Conservation (phyloP, 2,113 vertebrate genomes). For the Clinocottus analis region DNA sequence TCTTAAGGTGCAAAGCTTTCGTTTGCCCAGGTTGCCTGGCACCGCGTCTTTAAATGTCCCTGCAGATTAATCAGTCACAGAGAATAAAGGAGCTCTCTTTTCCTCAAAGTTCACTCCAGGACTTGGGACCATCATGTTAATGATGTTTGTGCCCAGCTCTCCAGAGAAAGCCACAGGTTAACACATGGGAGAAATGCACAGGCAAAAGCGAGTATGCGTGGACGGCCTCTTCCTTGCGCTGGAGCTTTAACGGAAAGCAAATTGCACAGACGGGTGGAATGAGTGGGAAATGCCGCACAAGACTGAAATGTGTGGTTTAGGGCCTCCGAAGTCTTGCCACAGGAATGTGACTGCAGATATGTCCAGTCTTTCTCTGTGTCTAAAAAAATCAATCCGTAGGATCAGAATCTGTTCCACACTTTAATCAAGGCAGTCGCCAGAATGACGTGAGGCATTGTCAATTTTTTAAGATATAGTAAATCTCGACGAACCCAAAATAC, state of each 20-base stretch:
- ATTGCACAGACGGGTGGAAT: neutral
- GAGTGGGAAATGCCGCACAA: slow-evolving; percentile 24
- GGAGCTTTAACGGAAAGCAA: slow-evolving; percentile 24
- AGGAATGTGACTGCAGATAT: slow-evolving; percentile 5
- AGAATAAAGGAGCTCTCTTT: slow-evolving; percentile 52
- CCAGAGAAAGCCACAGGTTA: slow-evolving; percentile 33
- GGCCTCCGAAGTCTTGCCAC: neutral
- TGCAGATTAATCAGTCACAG: slow-evolving; percentile 44
- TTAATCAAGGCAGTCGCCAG: too few relatives aligned
- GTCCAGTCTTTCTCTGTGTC: neutral
- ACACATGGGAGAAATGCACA: neutral
- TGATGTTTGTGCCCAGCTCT: slow-evolving; percentile 47
- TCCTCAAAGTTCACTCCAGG: slow-evolving; percentile 46
- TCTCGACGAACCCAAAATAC: neutral
- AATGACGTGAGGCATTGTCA: too few relatives aligned
- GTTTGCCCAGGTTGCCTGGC: slow-evolving; percentile 20
- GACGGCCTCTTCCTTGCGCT: slow-evolving; percentile 15
- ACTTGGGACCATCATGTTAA: slow-evolving; percentile 45
- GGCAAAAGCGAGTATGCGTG: neutral
- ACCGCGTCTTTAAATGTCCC: slow-evolving; percentile 41
- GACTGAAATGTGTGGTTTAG: slow-evolving; percentile 25
- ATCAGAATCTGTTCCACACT: neutral
- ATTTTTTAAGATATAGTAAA: too few relatives aligned
- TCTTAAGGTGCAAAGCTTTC: slow-evolving; percentile 4
- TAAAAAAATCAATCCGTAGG: neutral